phyloP scores from a whole-genome alignment of 2,888 invertebrate genomes.

The Dynastes tityus region DNA sequence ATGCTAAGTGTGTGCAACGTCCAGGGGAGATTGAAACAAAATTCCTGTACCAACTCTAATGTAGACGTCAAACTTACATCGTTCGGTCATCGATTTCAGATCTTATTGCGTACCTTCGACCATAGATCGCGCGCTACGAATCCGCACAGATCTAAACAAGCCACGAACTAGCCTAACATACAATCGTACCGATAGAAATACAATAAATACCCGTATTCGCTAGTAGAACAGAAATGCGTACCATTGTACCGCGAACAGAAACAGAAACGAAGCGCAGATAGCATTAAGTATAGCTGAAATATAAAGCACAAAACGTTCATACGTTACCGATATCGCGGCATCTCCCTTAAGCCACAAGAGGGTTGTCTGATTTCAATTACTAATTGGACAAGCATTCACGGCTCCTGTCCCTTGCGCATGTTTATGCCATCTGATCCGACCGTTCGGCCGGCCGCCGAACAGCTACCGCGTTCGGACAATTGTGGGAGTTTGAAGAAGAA shows the following conservation, averaged over 20 bases:
- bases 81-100: slow-evolving; percentile 1
- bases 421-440: slow-evolving; percentile 62
- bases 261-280: slow-evolving; percentile 22
- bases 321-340: slow-evolving; percentile 64
- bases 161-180: not conserved
- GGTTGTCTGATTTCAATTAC: slow-evolving; percentile 66
- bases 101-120: not conserved
- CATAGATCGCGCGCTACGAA: not conserved
- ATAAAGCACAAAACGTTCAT: slow-evolving; percentile 57
- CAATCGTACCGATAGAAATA: not conserved
- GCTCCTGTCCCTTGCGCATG: slow-evolving; percentile 60
- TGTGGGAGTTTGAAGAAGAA: slow-evolving; percentile 12
- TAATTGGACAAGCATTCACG: slow-evolving; percentile 65
- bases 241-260: slow-evolving; percentile 21
- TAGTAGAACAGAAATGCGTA: slow-evolving; percentile 24
- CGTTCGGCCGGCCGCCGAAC: slow-evolving; percentile 45
- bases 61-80: too few species aligned
- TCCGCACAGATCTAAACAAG: too few species aligned
- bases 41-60: too few species aligned
- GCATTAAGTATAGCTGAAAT: slow-evolving; percentile 51
- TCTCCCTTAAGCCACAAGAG: slow-evolving; percentile 60
- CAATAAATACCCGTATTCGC: not conserved
- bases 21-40: too few species aligned
- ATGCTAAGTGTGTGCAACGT: too few species aligned
- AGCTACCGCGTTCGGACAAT: slow-evolving; percentile 5